Evolutionary conservation across 2,888 invertebrate species (phyloP), one percentile per base, ranked within the genome.

Genomic region (Eurois occulta): DNA sequence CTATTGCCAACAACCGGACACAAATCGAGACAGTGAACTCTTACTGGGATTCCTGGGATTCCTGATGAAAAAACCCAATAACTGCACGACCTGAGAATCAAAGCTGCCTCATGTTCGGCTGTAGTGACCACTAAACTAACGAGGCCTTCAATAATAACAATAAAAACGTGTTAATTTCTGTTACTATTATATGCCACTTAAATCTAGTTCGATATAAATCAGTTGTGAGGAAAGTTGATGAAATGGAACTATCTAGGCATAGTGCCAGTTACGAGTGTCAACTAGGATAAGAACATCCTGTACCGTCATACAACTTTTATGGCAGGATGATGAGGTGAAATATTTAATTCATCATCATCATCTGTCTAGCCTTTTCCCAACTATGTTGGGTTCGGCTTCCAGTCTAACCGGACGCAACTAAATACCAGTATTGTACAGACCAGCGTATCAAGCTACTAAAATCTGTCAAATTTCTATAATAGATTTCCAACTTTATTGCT

Each of bases 181-280:
- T 24, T 65, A 66, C 24, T 48, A 41, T 35, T 35, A 38, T 69
- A n/a, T 65, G n/a, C 52, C 52, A 84, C n/a, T 60, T 65, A 60
- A 84, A 80, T 84, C 35, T 21, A 41, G 24, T 73, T 80, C 11
- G 66, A 64, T 66, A 79, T 81, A 48, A 80, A 81, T 81, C 55
- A 81, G 32, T 10, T 65, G 38, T 24, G 58, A 58, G 81, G 62
- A 64, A 81, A 82, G 43, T 68, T 74, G 81, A 74, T 71, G 75
- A 74, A 58, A 68, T 24, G n/a, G 32, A 18, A 85, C 73, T 85
- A 80, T 83, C 18, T 55, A 11, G 82, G 82, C 85, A 35, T 4
- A 0, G 13, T 67, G 85, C 85, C 82, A 82, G n/a, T 5, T n/a
- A 6, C 0, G 18, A 64, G n/a, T 60, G 62, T 71, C 74, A 48